Base-by-base conservation (phyloP, 2,888 invertebrate species). In the Cheilosia scutellata region DNA sequence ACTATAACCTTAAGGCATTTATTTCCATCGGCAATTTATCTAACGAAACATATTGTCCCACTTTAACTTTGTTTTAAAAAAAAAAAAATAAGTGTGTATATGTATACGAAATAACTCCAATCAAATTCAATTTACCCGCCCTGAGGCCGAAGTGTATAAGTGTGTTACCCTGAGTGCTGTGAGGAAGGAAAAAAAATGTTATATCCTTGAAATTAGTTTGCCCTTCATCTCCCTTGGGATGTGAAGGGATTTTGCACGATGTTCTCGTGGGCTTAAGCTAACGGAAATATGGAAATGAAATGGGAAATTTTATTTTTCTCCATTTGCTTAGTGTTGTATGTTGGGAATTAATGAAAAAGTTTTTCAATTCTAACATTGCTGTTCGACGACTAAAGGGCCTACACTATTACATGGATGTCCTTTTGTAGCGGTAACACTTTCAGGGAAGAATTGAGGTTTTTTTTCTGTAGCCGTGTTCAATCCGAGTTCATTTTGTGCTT, bases 271-370 rank as follows among this genome's bases (percentile, higher is more conserved):
- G 75, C 29, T 53, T n/a, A 6, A n/a, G 37, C 47, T 5, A 27
- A 49, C 20, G 51, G 29, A 65, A 75, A 75, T 60, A 49, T 63
- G 51, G 25, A 79, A 71, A 40, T 55, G 29, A 5, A 68, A 68
- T 68, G 31, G 51, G 20, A 77, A 63, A 31, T 68, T 82, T 75
- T 68, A 20, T 75, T 71, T 37, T 66, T 70, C 31, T 70, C 57
- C 55, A 37, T 63, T 65, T 70, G 63, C 53, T 37, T 31, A 40
- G 42, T 37, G 37, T 37, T 51, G 47, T 68, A 66, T 86, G 70
- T 77, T 77, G 76, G 76, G 79, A 66, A 58, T 79, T 72, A 76
- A 72, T 76, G 75, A 25, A 78, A 63, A 75, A 70, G 11, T 83
- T 66, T 77, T 72, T 68, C 53, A 25, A 75, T 76, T 49, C 62